Evolutionary conservation across 2,888 invertebrate species (phyloP), one percentile per base, ranked within the genome.

Genomic region (Lumbricus terrestris): DNA sequence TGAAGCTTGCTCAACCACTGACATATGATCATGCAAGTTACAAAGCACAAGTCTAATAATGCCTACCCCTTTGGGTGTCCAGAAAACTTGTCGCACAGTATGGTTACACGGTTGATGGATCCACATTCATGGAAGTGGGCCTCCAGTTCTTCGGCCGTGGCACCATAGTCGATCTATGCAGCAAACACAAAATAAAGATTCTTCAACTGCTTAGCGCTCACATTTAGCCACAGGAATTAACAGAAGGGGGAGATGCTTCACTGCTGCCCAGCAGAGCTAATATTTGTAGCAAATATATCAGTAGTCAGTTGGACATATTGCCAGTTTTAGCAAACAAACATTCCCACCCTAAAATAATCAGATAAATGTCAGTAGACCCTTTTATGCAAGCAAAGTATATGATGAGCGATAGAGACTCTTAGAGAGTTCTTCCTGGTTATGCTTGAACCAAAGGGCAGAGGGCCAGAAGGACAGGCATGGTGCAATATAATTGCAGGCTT

Each of bases 91-190:
- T 99, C 99, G 96, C 99, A 99, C 93, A 99, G 96, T 95, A 99
- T 99, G 92, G 99, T 99, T 92, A 99, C 99, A 95, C 99, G 96
- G 96, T 99, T 99, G 92, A 99, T 98, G 92, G 98, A 98, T 90
- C 99, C 99, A 96, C 99, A 99, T 69, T 99, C 99, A 96, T 99
- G 99, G 95, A 99, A 99, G 95, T 99, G 99, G 93, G 98, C 97
- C 94, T 99, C 99, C 91, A 99, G 95, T 95, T 99, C 99, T 95
- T 99, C 99, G 42, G 99, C 99, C 3, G 99, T 99, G 83, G 99
- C 98, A 23, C 98, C 98, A 95, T 99, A 99, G 95, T 99, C 99
- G 90, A 99, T 97, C 95, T 95, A 90, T 8, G 8, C 69, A 69
- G 69, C 69, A 69, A n/a, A 69, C 69, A 69, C 69, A 69, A 69